Base-by-base conservation (phyloP, 2,797 vertebrate genomes). In the Semotilus atromaculatus region DNA sequence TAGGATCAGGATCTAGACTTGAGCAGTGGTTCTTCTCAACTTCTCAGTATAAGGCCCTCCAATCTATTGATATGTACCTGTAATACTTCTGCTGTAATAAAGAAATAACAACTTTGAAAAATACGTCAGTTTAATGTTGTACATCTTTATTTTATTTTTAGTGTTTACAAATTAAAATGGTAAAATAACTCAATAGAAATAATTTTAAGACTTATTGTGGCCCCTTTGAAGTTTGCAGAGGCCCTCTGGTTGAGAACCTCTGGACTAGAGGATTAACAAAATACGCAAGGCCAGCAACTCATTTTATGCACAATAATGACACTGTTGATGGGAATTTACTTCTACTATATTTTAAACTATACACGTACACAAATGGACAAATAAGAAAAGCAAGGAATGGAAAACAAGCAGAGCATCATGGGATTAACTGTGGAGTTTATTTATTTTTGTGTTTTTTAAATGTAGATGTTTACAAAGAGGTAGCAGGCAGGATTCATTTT, bases 401-500 rank as follows among this genome's bases (percentile, higher is more conserved):
- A 60, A 60, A 58, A 58, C 58, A 81, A 83, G 88, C 79, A 79
- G 55, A 83, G 38, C 7, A 31, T 45, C 19, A 29, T 74, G 58
- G 85, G 88, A 91, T 89, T 89, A 92, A 90, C 81, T 89, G 88
- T 70, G 18, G 29, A 43, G 73, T 78, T 91, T 89, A 86, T 89
- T 89, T 86, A 6, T 58, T 60, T 60, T 58, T 26, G 3, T 58
- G 4, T 94, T 95, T 92, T 91, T 93, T 92, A 86, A 92, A 92
- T 91, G 92, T 91, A 94, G 83, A 90, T 90, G 86, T 89, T 86
- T 90, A 90, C 90, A 94, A 77, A 93, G 96, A 96, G 96, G 95
- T 94, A 95, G 95, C 14, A 89, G 93, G 90, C 89, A 93, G 91
- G 74, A 92, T 90, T 89, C 84, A 7, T 36, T 89, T 82, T 88